Evolutionary conservation across 2,888 invertebrate species (phyloP).

Genomic region (Trypoxylon attenuatum): DNA sequence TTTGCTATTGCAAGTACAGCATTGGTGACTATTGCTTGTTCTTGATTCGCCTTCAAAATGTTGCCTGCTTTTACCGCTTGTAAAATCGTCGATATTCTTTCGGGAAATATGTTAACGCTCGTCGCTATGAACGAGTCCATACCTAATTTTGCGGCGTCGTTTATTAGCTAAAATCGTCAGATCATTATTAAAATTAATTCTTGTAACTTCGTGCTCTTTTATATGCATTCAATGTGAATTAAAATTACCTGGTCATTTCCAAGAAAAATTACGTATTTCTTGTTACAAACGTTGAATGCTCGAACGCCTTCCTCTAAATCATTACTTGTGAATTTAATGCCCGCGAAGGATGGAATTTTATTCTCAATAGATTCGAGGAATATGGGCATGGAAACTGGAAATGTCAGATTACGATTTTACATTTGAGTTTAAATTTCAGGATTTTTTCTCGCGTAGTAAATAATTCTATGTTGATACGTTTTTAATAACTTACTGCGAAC

Average conservation of each 20-base stretch:
- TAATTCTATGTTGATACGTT: not conserved
- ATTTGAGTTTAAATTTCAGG: not conserved
- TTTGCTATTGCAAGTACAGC: constrained; percentile 68
- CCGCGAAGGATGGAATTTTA: constrained; percentile 84
- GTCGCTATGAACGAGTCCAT: constrained; percentile 85
- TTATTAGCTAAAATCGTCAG: constrained; percentile 77
- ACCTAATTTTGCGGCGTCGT: constrained; percentile 81
- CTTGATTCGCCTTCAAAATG: constrained; percentile 74
- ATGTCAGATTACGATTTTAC: not conserved
- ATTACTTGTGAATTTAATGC: constrained; percentile 88
- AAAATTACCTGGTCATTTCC: constrained; percentile 81
- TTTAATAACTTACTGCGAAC: constrained; percentile 80
- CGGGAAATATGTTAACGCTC: constrained; percentile 81
- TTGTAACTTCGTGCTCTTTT: not conserved
- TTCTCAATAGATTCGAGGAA: constrained; percentile 80
- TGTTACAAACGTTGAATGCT: constrained; percentile 77
- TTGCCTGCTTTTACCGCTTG: constrained; percentile 76
- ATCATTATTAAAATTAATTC: not conserved
- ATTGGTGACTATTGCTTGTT: constrained; percentile 76
- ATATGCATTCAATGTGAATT: not conserved
- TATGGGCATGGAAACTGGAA: constrained; percentile 83
- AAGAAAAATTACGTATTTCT: constrained; percentile 79
- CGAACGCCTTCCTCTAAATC: constrained; percentile 82
- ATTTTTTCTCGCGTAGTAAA: too few relatives aligned
- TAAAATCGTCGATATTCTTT: constrained; percentile 77